These are phyloP conservation scores for Hedya salicella DNA, from an alignment of 2,888 invertebrate species.

Conservation along the genomic window DNA sequence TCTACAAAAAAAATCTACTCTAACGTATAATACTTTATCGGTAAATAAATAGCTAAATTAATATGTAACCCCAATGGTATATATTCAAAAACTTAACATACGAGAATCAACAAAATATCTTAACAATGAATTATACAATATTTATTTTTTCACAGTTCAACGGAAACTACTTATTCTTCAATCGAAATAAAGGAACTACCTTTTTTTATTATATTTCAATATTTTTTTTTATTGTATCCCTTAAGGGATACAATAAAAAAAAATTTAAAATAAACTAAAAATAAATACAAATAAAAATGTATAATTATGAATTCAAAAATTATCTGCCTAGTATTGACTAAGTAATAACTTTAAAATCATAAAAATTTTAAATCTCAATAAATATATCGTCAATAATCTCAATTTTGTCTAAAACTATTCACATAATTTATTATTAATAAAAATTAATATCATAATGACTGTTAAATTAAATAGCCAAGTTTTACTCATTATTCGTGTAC, in stretches of 20 bases:
- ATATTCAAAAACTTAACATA: slow-evolving; percentile 38
- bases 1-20: slow-evolving; percentile 54
- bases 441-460: slow-evolving; percentile 11
- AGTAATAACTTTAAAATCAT: not conserved
- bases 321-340: not conserved
- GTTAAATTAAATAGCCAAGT: not conserved
- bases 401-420: not conserved
- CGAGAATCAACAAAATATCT: slow-evolving; percentile 14
- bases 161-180: too few relatives aligned
- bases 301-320: not conserved
- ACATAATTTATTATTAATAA: not conserved
- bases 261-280: not conserved
- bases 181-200: not conserved
- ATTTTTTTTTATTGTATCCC: not conserved
- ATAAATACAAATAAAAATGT: not conserved
- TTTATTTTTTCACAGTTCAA: not conserved
- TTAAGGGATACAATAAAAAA: not conserved
- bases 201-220: not conserved
- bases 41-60: slow-evolving; percentile 56
- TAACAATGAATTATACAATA: not conserved
- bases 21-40: slow-evolving; percentile 70
- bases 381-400: slow-evolving; percentile 1
- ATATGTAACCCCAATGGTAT: slow-evolving; percentile 33
- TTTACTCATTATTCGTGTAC: not conserved
- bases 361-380: not conserved